phyloP scores from a whole-genome alignment of 2,888 invertebrate genomes.

The Anthophora plumipes region DNA sequence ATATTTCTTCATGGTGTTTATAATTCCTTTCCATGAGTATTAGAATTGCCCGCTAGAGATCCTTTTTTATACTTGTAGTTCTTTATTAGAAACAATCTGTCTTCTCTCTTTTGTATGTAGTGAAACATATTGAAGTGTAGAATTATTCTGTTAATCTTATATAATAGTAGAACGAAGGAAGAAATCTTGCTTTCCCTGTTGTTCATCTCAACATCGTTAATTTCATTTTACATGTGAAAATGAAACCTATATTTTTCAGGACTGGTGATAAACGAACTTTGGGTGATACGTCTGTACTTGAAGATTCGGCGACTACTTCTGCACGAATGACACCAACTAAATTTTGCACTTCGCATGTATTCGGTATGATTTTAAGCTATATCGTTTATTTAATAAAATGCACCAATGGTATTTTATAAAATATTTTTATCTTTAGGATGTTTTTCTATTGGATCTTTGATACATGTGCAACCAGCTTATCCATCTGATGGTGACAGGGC shows the following conservation, averaged over 20 bases:
- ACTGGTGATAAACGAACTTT: conserved; percentile 85
- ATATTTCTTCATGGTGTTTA: conserved; percentile 2
- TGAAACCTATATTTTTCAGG: conserved; percentile 67
- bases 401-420: conserved; percentile 6
- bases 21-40: conserved; percentile 10
- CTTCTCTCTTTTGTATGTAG: conserved; percentile 7
- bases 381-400: conserved; percentile 4
- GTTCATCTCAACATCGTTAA: too few relatives aligned
- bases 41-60: conserved; percentile 11
- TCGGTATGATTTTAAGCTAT: conserved; percentile 75
- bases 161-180: background rate
- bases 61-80: background rate
- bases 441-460: conserved; percentile 89
- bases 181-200: conserved; percentile 7
- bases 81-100: conserved; percentile 7
- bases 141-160: background rate
- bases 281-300: conserved; percentile 83
- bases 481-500: conserved; percentile 93
- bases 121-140: background rate
- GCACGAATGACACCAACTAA: conserved; percentile 93
- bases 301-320: conserved; percentile 87
- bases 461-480: conserved; percentile 91
- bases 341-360: conserved; percentile 92
- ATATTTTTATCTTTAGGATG: conserved; percentile 70
- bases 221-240: background rate